Evolutionary conservation across 2,888 invertebrate genomes (phyloP), one percentile per base, ranked within the genome.

Genomic region (Teleogryllus oceanicus): DNA sequence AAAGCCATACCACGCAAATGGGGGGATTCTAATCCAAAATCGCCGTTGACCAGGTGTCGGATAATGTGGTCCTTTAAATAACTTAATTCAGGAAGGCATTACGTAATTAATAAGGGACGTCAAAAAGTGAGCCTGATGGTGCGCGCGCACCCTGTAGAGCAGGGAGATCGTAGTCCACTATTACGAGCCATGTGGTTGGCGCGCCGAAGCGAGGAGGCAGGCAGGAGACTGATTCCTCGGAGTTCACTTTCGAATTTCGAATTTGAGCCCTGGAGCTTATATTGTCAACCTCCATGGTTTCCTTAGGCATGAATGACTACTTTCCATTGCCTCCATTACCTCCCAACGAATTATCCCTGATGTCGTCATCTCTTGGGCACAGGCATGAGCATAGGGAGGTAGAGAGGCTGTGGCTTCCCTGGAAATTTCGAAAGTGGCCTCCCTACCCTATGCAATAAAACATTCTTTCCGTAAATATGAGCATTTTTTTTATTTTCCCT

Each of bases 41-140:
- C 62, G 62, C 62, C 62, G 62, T 62, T 62, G 62, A 62, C 62
- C 62, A 62, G 62, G 62, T 62, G 62, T 62, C n/a, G n/a, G 62
- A 4, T 62, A 62, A 18, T 62, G n/a, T n/a, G 4, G 8, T 62
- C 62, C n/a, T 62, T 11, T 62, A 62, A 62, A 62, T 62, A 62
- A 62, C 62, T 62, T 62, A 13, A 62, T 62, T 62, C 62, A 62
- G 62, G 62, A 62, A 62, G 62, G n/a, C 62, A 62, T 62, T 62
- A 62, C 62, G 62, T 62, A 62, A 62, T 62, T 62, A 62, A 62
- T 62, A n/a, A 62, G 62, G 62, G 13, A 62, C 62, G 13, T n/a
- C n/a, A 62, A 13, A 16, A 8, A 62, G 5, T 13, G 16, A 62
- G 13, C 16, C 16, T 62, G 62, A 62, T n/a, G 62, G 62, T n/a